These are phyloP conservation scores for Cheilosia vernalis DNA, from an alignment of 2,888 invertebrate species.

Conservation along the genomic window DNA sequence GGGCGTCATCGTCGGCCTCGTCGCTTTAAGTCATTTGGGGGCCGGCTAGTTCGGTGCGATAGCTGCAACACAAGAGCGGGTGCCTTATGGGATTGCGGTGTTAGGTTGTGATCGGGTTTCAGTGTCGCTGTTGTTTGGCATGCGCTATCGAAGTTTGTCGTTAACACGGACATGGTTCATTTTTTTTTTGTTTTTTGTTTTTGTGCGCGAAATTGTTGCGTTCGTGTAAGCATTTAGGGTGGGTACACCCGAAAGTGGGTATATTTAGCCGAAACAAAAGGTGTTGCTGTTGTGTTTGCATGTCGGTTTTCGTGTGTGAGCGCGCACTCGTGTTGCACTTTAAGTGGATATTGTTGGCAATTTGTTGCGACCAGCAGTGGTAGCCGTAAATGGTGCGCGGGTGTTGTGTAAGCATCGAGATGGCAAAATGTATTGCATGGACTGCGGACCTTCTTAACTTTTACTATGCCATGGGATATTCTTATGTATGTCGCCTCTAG, in stretches of 20 bases:
- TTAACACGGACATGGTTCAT: slow-evolving; percentile 19
- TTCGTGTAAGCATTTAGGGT: slow-evolving; percentile 56
- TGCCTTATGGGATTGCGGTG: slow-evolving; percentile 72
- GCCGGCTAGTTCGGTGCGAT: slow-evolving; percentile 49
- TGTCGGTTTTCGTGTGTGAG: slow-evolving; percentile 35
- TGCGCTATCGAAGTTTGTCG: slow-evolving; percentile 55
- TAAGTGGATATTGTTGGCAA: slow-evolving; percentile 69
- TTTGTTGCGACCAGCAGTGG: slow-evolving; percentile 40
- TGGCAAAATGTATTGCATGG: slow-evolving; percentile 6
- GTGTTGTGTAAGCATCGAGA: slow-evolving; percentile 31
- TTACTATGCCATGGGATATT: too few relatives aligned
- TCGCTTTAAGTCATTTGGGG: slow-evolving; percentile 51
- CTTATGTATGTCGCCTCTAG: too few relatives aligned
- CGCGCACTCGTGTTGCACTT: slow-evolving; percentile 49
- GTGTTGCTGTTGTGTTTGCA: slow-evolving; percentile 24
- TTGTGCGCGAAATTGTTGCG: slow-evolving; percentile 23
- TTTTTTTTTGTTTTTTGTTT: not conserved
- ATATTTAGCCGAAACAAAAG: slow-evolving; percentile 48
- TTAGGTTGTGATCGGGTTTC: slow-evolving; percentile 67
- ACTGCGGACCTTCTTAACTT: not conserved
- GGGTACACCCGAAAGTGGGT: slow-evolving; percentile 47
- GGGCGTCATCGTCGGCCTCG: slow-evolving; percentile 65
- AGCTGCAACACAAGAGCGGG: slow-evolving; percentile 51
- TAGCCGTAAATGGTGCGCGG: slow-evolving; percentile 40
- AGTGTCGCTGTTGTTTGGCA: slow-evolving; percentile 65